Conservation (phyloP, 1,140 invertebrate genomes). For the Zaprionus tsacasi region DNA sequence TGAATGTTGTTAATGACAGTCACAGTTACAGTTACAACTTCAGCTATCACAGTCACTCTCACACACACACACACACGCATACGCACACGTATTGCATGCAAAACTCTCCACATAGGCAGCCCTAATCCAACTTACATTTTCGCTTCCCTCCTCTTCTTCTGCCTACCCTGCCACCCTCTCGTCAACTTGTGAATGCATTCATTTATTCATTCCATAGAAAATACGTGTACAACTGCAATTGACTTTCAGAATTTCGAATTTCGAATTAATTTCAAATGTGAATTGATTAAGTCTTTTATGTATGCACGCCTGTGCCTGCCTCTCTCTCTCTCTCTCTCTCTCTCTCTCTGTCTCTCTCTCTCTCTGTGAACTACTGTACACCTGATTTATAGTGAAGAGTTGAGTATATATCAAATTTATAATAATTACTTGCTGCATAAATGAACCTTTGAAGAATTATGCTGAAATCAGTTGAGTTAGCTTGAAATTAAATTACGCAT, state of each 20-base stretch:
- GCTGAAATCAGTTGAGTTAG: background rate
- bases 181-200: background rate
- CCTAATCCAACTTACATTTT: background rate
- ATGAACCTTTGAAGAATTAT: slow-evolving; percentile 2
- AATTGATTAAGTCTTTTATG: background rate
- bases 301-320: background rate
- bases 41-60: slow-evolving; percentile 2
- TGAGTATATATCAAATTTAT: background rate
- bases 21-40: background rate
- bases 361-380: background rate
- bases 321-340: background rate
- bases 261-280: background rate
- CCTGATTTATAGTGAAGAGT: background rate
- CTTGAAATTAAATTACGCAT: slow-evolving; percentile 1
- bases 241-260: slow-evolving; percentile 4
- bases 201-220: background rate
- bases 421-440: slow-evolving; percentile 14
- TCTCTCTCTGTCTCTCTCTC: background rate
- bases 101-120: background rate
- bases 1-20: background rate
- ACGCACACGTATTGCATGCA: background rate
- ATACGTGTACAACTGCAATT: background rate
- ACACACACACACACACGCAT: background rate
- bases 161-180: background rate
- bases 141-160: background rate